Evolutionary conservation across 2,888 invertebrate genomes (phyloP).

Genomic region (Dryomyza anilis): DNA sequence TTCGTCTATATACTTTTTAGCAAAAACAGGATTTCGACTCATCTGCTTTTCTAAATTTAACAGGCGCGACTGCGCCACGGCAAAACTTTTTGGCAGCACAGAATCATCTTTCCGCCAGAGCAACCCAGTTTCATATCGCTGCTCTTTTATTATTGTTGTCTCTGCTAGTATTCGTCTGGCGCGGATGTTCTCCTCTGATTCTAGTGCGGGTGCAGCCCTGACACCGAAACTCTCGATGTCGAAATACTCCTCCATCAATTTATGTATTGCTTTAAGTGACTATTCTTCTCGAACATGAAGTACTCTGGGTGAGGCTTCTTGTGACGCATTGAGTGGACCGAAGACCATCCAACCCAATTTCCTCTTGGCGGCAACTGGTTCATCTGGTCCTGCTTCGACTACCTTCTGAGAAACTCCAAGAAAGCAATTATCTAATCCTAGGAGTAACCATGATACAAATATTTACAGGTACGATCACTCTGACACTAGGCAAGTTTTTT

Average conservation of each 20-base stretch:
- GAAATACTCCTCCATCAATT: neutral
- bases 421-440: conserved; percentile 1
- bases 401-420: neutral
- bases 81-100: neutral
- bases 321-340: neutral
- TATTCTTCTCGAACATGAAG: neutral
- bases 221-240: neutral
- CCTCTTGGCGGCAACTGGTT: neutral
- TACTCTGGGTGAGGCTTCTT: neutral
- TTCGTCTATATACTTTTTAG: neutral
- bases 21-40: neutral
- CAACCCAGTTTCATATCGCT: neutral
- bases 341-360: neutral
- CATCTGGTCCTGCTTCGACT: neutral
- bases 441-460: no score
- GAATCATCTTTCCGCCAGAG: neutral
- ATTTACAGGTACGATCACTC: no score
- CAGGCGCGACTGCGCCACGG: neutral
- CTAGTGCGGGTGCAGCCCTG: neutral
- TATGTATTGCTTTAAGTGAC: neutral
- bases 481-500: no score
- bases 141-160: neutral
- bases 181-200: neutral
- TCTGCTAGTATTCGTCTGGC: neutral
- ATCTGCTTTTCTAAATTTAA: neutral